These are phyloP conservation scores for Contarinia nasturtii DNA, from an alignment of 1,140 invertebrate genomes.

Conservation along the genomic window DNA sequence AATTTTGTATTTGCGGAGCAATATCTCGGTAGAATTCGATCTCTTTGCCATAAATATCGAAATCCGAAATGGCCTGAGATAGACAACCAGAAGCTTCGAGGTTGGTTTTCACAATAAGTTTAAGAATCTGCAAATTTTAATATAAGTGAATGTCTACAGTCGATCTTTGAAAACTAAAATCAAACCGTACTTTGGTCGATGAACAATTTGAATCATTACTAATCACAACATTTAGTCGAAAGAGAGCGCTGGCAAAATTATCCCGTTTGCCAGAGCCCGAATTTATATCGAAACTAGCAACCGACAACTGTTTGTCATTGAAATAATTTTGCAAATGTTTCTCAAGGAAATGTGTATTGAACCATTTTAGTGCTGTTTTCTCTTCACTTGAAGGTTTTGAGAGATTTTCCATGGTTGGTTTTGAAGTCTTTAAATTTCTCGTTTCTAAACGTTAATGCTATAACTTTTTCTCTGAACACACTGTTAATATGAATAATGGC, in stretches of 20 bases:
- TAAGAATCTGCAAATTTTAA: constrained; percentile 5
- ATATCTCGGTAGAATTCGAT: constrained; percentile 18
- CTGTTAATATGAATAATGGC: no score
- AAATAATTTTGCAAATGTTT: constrained; percentile 11
- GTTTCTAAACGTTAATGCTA: no score
- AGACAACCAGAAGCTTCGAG: constrained; percentile 15
- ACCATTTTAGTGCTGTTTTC: constrained; percentile 11
- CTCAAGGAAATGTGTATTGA: constrained; percentile 13
- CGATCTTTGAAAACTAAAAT: background rate
- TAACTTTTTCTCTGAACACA: no score
- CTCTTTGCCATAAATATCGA: constrained; percentile 21
- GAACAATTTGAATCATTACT: constrained; percentile 1
- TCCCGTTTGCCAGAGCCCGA: constrained; percentile 18
- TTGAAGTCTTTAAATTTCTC: no score
- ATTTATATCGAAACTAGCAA: constrained; percentile 9
- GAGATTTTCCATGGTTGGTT: no score
- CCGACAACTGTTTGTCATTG: constrained; percentile 9
- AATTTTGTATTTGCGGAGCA: constrained; percentile 14
- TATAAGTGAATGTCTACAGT: background rate
- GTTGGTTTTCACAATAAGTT: constrained; percentile 14
- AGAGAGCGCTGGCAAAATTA: constrained; percentile 18
- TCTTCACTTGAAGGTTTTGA: no score
- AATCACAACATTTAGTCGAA: constrained; percentile 11
- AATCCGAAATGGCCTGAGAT: constrained; percentile 13
- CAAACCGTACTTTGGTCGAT: background rate